Conservation (phyloP, 2,888 invertebrate species). For the Scaeva pyrastri region DNA sequence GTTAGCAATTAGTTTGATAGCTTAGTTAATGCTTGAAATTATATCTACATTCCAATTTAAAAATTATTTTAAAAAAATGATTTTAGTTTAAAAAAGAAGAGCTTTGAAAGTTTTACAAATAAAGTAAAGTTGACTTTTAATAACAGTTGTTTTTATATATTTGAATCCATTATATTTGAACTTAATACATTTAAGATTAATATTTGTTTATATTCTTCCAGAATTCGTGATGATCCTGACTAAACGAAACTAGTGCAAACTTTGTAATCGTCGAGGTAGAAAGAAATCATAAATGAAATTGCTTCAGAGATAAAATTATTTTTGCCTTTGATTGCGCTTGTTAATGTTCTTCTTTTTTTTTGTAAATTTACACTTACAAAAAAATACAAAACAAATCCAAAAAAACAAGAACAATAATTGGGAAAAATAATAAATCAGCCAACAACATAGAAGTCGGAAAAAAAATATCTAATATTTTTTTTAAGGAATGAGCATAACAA, state of each 20-base stretch:
- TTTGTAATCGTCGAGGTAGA: slow-evolving; percentile 78
- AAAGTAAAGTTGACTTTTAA: too few species aligned
- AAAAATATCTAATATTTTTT: slow-evolving; percentile 11
- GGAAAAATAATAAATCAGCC: slow-evolving; percentile 36
- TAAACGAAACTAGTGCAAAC: slow-evolving; percentile 89
- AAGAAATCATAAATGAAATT: slow-evolving; percentile 75
- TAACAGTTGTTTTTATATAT: too few species aligned
- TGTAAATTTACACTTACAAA: slow-evolving; percentile 37
- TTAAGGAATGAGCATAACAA: slow-evolving; percentile 55
- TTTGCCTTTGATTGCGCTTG: slow-evolving; percentile 20
- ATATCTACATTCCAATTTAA: too few species aligned
- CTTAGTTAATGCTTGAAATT: too few species aligned
- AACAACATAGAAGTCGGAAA: slow-evolving; percentile 22
- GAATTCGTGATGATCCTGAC: slow-evolving; percentile 94
- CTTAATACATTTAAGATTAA: too few species aligned
- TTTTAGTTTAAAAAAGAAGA: too few species aligned
- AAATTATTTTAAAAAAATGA: too few species aligned
- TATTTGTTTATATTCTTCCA: slow-evolving; percentile 83
- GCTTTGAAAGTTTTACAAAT: too few species aligned
- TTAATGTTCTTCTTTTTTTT: too few species aligned
- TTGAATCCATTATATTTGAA: too few species aligned
- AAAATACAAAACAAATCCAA: slow-evolving; percentile 31
- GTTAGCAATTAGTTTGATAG: too few species aligned
- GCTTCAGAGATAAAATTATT: slow-evolving; percentile 37
- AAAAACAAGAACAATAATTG: slow-evolving; percentile 21